These are phyloP conservation scores for Danio kyathit DNA, from an alignment of 2,797 vertebrate genomes.

Conservation along the genomic window DNA sequence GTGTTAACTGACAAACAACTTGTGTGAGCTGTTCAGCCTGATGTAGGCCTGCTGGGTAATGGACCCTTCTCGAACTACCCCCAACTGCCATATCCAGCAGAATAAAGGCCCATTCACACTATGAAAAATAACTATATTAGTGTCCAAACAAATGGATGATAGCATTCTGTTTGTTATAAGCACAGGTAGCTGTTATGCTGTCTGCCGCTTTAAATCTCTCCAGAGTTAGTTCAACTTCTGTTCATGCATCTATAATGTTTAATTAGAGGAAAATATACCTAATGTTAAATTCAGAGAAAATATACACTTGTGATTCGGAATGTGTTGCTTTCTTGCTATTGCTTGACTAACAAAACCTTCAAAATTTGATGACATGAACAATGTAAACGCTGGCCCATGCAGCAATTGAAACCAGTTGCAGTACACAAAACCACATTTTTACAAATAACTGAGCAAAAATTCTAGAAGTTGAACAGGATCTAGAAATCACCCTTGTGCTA, in stretches of 20 bases:
- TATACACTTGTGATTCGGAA: background rate
- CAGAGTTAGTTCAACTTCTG: background rate
- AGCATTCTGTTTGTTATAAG: background rate
- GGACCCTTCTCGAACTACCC: background rate
- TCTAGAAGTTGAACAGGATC: background rate
- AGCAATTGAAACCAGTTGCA: too few relatives aligned
- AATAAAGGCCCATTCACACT: background rate
- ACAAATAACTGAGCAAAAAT: background rate
- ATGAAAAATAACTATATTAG: background rate
- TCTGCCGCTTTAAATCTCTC: background rate
- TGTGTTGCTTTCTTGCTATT: background rate
- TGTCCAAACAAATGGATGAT: background rate
- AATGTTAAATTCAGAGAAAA: too few relatives aligned
- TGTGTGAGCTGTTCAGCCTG: background rate
- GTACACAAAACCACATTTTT: too few relatives aligned
- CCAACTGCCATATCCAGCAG: background rate
- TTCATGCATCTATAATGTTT: background rate
- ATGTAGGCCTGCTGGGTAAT: slow-evolving; percentile 9
- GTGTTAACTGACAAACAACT: slow-evolving; percentile 23
- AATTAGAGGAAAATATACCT: too few relatives aligned
- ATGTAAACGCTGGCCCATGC: background rate
- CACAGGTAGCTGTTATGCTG: background rate
- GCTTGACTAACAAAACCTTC: background rate
- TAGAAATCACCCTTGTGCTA: background rate
- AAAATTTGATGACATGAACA: background rate